These are phyloP conservation scores for Phocides pigmalion DNA, from an alignment of 1,140 invertebrate genomes.

Conservation along the genomic window DNA sequence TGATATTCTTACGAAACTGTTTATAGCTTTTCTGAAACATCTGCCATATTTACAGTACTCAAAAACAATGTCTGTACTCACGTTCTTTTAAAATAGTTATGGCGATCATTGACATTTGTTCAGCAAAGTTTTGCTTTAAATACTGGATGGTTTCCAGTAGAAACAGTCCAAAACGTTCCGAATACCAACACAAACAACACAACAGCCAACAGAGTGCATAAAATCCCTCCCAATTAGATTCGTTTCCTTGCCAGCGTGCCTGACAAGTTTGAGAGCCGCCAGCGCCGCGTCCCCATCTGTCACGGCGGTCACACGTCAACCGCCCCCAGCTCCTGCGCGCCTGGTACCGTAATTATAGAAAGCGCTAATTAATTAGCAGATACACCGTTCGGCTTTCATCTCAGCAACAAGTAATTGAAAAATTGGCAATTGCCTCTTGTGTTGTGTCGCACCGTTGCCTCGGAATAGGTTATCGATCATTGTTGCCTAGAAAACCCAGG, in stretches of 20 bases:
- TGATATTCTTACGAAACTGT: no score
- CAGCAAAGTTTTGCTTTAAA: no score
- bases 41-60: no score
- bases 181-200: constrained; percentile 5
- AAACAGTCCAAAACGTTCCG: constrained; percentile 1
- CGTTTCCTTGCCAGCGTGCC: constrained; percentile 56
- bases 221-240: constrained; percentile 71
- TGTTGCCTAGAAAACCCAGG: constrained; percentile 6
- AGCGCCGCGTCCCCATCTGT: constrained; percentile 73
- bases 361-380: constrained; percentile 75
- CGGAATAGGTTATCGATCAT: constrained; percentile 17
- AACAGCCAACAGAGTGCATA: constrained; percentile 44
- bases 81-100: no score
- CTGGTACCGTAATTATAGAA: constrained; percentile 63
- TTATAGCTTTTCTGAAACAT: no score
- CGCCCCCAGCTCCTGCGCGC: constrained; percentile 56
- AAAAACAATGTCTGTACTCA: no score
- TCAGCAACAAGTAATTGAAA: constrained; percentile 56
- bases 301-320: constrained; percentile 61
- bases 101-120: no score
- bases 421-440: constrained; percentile 46
- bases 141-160: no score
- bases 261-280: constrained; percentile 63
- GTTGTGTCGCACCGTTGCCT: constrained; percentile 13
- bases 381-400: constrained; percentile 52